phyloP scores from a whole-genome alignment of 2,888 invertebrate species.

The Stenichneumon culpator region DNA sequence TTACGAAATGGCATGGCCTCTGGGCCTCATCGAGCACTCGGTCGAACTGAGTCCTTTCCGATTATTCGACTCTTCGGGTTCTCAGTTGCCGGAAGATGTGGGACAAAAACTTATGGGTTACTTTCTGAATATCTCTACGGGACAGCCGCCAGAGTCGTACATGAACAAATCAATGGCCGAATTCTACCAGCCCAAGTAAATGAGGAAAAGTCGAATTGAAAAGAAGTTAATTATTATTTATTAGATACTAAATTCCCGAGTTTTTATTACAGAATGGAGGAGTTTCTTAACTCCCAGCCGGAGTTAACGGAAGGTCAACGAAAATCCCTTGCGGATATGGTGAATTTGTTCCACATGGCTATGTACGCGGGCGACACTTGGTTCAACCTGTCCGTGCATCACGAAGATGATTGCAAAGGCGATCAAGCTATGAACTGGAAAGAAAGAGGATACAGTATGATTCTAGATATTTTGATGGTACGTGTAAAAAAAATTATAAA shows the following conservation, averaged over 20 bases:
- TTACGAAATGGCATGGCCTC: conserved; percentile 76
- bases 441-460: conserved; percentile 74
- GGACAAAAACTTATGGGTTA: conserved; percentile 11
- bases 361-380: conserved; percentile 71
- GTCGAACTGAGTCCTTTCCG: not conserved
- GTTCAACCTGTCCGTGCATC: conserved; percentile 67
- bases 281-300: conserved; percentile 64
- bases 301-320: conserved; percentile 66
- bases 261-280: conserved; percentile 59
- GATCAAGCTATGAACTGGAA: conserved; percentile 78
- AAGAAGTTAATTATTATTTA: not conserved
- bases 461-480: conserved; percentile 81
- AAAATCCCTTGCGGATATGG: conserved; percentile 60
- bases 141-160: conserved; percentile 20
- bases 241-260: not conserved
- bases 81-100: conserved; percentile 19
- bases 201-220: not conserved
- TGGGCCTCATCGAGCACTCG: conserved; percentile 66
- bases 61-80: conserved; percentile 56
- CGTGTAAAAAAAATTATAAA: conserved; percentile 7
- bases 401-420: conserved; percentile 63
- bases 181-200: conserved; percentile 65
- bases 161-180: conserved; percentile 58
- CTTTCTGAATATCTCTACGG: conserved; percentile 10
- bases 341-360: conserved; percentile 54